A percentile compares a stretch with the other conserved stretches of the same genome.
These are phyloP conservation scores for Apotomis betuletana DNA, from an alignment of 2,888 invertebrate species.

Conservation along the genomic window DNA sequence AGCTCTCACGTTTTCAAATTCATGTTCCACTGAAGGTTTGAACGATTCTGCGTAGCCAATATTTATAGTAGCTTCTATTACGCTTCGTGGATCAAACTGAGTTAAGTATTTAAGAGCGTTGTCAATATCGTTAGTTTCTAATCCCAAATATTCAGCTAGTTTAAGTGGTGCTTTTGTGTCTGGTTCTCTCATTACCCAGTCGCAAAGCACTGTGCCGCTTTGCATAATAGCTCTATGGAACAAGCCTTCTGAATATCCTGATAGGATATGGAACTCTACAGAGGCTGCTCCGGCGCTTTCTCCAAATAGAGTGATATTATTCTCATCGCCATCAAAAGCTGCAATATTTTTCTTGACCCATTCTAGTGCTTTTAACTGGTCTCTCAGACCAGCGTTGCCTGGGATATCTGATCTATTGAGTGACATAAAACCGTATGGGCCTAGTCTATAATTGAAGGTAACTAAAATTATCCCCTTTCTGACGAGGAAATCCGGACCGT, in stretches of 20 bases:
- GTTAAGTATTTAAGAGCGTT: slow-evolving; percentile 41
- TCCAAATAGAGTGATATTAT: slow-evolving; percentile 43
- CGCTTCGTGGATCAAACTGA: slow-evolving; percentile 24
- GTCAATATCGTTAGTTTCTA: slow-evolving; percentile 40
- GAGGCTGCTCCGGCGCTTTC: slow-evolving; percentile 43
- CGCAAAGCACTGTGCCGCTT: slow-evolving; percentile 44
- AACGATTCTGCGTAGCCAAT: slow-evolving; percentile 28
- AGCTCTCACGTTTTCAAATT: slow-evolving; percentile 23
- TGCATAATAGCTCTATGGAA: slow-evolving; percentile 46
- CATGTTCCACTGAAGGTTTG: slow-evolving; percentile 22
- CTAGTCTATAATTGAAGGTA: slow-evolving; percentile 43
- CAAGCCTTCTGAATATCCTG: slow-evolving; percentile 38
- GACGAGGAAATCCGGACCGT: slow-evolving; percentile 42
- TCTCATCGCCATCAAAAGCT: slow-evolving; percentile 41
- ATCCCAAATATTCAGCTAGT: slow-evolving; percentile 42
- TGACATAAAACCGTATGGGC: slow-evolving; percentile 42
- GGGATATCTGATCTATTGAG: slow-evolving; percentile 42
- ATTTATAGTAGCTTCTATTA: slow-evolving; percentile 18
- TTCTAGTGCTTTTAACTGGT: slow-evolving; percentile 40
- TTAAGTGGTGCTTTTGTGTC: slow-evolving; percentile 41
- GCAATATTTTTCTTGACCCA: slow-evolving; percentile 44
- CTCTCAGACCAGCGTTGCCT: slow-evolving; percentile 43
- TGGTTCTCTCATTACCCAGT: slow-evolving; percentile 40
- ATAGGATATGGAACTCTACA: slow-evolving; percentile 41
- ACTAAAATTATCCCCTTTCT: slow-evolving; percentile 42